Percentiles rank a stretch among this genome's conserved stretches.
Evolutionary conservation across 2,113 vertebrate species (phyloP).

Genomic region (Microcebus jonahi): DNA sequence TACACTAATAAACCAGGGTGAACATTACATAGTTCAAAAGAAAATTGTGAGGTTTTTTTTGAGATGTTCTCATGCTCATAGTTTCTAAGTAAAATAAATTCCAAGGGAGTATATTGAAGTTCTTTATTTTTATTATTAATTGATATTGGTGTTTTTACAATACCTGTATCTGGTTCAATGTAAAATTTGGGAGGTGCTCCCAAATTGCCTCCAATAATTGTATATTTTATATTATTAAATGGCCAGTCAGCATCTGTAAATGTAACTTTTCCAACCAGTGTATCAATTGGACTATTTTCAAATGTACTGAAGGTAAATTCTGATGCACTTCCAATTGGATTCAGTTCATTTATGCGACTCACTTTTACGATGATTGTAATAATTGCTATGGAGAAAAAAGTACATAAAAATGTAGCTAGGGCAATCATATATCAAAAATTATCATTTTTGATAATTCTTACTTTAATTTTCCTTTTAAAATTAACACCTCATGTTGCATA

Average conservation of each 20-base stretch:
- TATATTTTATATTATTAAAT: conserved; percentile 68
- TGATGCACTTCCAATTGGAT: not conserved
- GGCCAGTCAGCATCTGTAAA: conserved; percentile 66
- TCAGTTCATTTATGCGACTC: conserved; percentile 46
- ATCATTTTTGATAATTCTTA: not conserved
- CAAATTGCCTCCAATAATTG: not conserved
- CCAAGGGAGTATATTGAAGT: not conserved
- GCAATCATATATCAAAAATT: not conserved
- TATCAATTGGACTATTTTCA: conserved; percentile 60
- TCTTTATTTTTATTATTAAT: not conserved
- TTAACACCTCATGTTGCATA: not conserved
- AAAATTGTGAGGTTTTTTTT: not conserved
- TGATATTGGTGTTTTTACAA: not conserved
- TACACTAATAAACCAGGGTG: not conserved
- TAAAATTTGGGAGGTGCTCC: conserved; percentile 68
- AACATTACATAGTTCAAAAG: not conserved
- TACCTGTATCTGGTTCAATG: conserved; percentile 58
- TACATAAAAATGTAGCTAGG: not conserved
- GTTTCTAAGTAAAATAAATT: not conserved
- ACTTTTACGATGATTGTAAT: conserved; percentile 61
- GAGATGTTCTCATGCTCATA: not conserved
- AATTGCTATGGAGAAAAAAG: conserved; percentile 31
- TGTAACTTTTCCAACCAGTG: conserved; percentile 41
- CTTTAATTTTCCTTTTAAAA: not conserved
- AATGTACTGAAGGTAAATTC: conserved; percentile 54